Evolutionary conservation across 2,888 invertebrate species (phyloP).

Genomic region (Geotrupes spiniger): DNA sequence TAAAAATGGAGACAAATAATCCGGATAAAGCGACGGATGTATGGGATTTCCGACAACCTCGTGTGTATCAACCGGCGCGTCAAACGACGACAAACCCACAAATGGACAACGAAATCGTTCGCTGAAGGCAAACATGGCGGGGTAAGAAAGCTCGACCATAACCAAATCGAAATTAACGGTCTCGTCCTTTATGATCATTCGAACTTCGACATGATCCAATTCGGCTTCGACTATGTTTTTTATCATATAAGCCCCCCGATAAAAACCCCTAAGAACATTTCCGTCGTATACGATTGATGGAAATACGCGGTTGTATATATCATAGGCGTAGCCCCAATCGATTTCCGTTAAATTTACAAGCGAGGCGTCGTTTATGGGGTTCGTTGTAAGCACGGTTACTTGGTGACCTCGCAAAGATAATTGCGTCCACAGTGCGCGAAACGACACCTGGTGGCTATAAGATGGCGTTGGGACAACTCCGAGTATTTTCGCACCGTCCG

Average conservation of each 20-base stretch:
- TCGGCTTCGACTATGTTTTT: conserved; percentile 15
- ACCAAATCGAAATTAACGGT: conserved; percentile 56
- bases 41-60: conserved; percentile 55
- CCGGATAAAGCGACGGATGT: conserved; percentile 55
- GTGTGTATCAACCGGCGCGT: conserved; percentile 52
- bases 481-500: conserved; percentile 23
- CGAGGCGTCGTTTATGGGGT: conserved; percentile 15
- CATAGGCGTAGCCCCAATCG: too few relatives aligned
- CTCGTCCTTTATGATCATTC: conserved; percentile 36
- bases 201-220: conserved; percentile 33
- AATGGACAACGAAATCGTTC: conserved; percentile 56
- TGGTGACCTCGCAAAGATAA: conserved; percentile 38
- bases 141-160: conserved; percentile 56
- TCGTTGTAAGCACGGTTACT: conserved; percentile 39
- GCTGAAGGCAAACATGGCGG: conserved; percentile 53
- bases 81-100: conserved; percentile 54
- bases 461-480: conserved; percentile 34
- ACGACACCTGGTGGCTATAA: conserved; percentile 36
- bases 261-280: too few relatives aligned
- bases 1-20: conserved; percentile 26
- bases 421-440: conserved; percentile 34
- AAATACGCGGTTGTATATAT: too few relatives aligned
- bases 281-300: too few relatives aligned
- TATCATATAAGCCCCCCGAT: too few relatives aligned
- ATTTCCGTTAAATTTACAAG: too few relatives aligned